These are phyloP conservation scores for Steinernema khuongi DNA, from an alignment of 1,140 invertebrate genomes.

Conservation along the genomic window DNA sequence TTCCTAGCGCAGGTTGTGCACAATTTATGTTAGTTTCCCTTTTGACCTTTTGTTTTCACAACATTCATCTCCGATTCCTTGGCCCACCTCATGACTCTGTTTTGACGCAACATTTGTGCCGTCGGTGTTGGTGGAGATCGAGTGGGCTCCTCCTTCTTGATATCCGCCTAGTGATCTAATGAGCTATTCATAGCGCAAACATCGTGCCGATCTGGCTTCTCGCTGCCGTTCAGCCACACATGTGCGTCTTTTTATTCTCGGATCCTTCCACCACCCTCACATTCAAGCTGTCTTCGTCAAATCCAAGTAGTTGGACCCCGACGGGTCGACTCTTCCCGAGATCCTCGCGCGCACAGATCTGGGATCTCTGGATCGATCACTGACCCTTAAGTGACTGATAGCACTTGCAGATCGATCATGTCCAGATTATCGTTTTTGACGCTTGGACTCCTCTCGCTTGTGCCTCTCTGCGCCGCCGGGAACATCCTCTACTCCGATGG, in stretches of 20 bases:
- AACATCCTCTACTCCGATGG: conserved; percentile 7
- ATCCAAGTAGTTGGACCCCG: no score
- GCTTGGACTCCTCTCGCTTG: neutral
- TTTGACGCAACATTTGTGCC: neutral
- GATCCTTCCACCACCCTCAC: no score
- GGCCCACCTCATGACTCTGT: neutral
- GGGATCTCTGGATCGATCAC: neutral
- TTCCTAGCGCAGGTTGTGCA: neutral
- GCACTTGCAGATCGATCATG: neutral
- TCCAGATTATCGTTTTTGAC: conserved; percentile 11
- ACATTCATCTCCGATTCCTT: neutral
- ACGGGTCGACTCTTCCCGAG: no score
- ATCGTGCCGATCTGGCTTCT: no score
- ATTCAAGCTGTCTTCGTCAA: no score
- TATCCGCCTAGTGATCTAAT: no score
- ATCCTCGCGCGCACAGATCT: no score
- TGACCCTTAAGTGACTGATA: neutral
- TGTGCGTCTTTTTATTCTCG: no score
- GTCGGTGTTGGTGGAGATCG: no score
- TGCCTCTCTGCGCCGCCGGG: neutral
- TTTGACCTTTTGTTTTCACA: neutral
- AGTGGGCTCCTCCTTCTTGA: no score
- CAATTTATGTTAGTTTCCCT: neutral
- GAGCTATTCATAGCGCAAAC: no score
- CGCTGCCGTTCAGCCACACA: no score